phyloP scores from a whole-genome alignment of 2,113 vertebrate species.

The Ceuthmochares aereus region DNA sequence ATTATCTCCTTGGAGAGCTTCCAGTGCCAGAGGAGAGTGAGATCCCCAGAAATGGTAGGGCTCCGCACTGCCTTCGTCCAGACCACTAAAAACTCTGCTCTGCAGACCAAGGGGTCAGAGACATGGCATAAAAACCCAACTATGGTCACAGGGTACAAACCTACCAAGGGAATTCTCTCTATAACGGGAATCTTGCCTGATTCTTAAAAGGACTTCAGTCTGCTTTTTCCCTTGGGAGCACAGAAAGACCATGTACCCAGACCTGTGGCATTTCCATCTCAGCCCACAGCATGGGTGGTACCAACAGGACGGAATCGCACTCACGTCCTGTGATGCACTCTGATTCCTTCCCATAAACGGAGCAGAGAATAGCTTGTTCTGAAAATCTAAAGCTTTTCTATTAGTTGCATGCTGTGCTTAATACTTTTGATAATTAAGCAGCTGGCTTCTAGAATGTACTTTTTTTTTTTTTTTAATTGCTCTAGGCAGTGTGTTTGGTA shows the following conservation, averaged over 20 bases:
- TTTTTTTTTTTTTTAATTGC: neutral
- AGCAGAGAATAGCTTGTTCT: neutral
- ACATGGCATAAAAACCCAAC: neutral
- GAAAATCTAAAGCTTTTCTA: neutral
- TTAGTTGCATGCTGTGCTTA: neutral
- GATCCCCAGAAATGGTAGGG: neutral
- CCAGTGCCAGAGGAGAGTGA: neutral
- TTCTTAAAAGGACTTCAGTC: neutral
- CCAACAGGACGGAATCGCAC: fast-evolving
- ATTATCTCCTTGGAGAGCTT: neutral
- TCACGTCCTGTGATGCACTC: neutral
- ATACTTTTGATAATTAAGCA: neutral
- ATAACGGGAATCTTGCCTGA: neutral
- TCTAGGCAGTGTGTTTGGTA: neutral
- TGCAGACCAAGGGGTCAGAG: neutral
- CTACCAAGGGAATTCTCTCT: neutral
- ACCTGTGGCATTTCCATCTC: neutral
- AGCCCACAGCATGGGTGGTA: neutral
- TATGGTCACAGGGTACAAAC: neutral
- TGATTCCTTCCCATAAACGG: neutral
- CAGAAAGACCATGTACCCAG: neutral
- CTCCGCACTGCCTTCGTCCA: neutral
- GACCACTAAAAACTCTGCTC: neutral
- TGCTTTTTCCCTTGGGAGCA: neutral
- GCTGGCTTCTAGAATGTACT: neutral